phyloP scores from a whole-genome alignment of 2,888 invertebrate genomes.

The Drosophila nr. fundita region DNA sequence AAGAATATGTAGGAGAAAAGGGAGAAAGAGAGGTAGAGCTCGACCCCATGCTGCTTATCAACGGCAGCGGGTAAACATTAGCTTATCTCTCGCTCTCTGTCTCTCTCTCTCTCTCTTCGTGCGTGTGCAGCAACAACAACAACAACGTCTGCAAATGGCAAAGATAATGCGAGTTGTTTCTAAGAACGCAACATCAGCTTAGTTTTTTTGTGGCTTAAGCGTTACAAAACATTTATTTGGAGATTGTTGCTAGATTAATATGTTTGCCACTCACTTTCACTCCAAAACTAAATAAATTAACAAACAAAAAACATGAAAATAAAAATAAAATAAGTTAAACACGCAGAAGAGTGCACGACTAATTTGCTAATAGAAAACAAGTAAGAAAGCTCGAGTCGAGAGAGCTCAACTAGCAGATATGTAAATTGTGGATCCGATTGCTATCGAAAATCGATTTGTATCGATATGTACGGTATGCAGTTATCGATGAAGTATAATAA shows the following conservation, averaged over 20 bases:
- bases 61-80: conserved; percentile 47
- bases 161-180: conserved; percentile 55
- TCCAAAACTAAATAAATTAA: conserved; percentile 40
- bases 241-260: conserved; percentile 39
- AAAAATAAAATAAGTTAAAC: conserved; percentile 10
- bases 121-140: conserved; percentile 18
- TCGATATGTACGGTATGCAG: neutral
- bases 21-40: conserved; percentile 14
- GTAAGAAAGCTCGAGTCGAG: neutral
- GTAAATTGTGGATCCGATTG: neutral
- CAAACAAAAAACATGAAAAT: conserved; percentile 23
- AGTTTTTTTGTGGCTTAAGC: conserved; percentile 14
- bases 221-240: conserved; percentile 58
- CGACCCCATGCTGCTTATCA: conserved; percentile 57
- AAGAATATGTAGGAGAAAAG: conserved; percentile 2
- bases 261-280: conserved; percentile 72
- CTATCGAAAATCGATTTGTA: neutral
- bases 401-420: neutral
- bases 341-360: neutral
- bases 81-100: conserved; percentile 43
- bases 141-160: conserved; percentile 50
- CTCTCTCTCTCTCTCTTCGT: neutral
- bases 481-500: neutral
- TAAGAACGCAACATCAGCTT: conserved; percentile 58
- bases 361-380: conserved; percentile 14